A percentile compares a stretch with the other conserved stretches of the same genome.
Conservation (phyloP, 2,113 vertebrate genomes). For the Phylloscopus whistleri region DNA sequence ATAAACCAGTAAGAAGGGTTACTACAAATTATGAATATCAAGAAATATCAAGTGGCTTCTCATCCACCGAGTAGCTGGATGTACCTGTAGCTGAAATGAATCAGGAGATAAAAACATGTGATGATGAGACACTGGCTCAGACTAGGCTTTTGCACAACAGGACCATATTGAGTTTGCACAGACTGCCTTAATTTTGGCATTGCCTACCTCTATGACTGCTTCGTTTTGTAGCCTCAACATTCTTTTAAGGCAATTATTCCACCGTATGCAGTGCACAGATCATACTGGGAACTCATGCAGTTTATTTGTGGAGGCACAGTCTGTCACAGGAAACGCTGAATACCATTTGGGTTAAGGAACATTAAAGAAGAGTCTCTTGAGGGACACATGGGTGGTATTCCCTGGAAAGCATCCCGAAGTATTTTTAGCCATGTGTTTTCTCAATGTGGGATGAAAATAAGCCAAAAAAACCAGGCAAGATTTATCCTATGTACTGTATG, state of each 20-base stretch:
- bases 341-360: constrained; percentile 25
- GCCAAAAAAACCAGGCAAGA: not conserved
- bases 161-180: not conserved
- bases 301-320: constrained; percentile 44
- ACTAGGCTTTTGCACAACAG: not conserved
- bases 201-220: not conserved
- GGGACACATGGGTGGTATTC: constrained; percentile 24
- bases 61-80: not conserved
- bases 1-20: not conserved
- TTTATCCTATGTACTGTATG: not conserved
- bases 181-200: constrained; percentile 3
- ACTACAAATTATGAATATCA: not conserved
- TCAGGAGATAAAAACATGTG: not conserved
- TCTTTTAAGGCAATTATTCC: constrained; percentile 12
- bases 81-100: not conserved
- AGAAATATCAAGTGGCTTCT: not conserved
- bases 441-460: constrained; percentile 9
- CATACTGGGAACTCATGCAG: not conserved
- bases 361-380: constrained; percentile 28
- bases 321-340: constrained; percentile 13
- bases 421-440: constrained; percentile 32
- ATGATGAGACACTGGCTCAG: not conserved
- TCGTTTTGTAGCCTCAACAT: not conserved
- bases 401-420: constrained; percentile 9
- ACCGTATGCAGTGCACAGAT: not conserved